Conservation (phyloP, 2,888 invertebrate species). For the Ophion ventricosus region DNA sequence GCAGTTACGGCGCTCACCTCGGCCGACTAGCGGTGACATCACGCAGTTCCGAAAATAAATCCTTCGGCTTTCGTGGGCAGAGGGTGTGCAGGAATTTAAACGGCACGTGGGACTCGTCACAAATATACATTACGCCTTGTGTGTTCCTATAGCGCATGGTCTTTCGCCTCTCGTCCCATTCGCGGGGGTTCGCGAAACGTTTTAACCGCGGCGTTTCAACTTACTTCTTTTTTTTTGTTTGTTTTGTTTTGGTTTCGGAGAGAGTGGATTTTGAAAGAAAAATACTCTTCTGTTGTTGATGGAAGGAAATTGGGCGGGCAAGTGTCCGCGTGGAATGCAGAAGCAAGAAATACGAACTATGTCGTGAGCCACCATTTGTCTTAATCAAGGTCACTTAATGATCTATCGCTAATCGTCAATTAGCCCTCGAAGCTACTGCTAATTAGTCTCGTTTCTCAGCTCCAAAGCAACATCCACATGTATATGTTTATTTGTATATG, state of each 20-base stretch:
- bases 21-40: conserved; percentile 75
- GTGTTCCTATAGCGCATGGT: conserved; percentile 10
- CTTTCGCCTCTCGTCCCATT: conserved; percentile 36
- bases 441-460: conserved; percentile 55
- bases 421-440: conserved; percentile 48
- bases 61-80: conserved; percentile 77
- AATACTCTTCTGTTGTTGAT: neutral
- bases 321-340: neutral
- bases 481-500: conserved; percentile 4
- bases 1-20: conserved; percentile 55
- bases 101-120: conserved; percentile 78
- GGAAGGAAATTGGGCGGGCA: neutral
- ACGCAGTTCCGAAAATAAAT: conserved; percentile 80
- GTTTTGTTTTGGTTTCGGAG: too few relatives aligned
- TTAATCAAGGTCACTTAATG: conserved; percentile 56
- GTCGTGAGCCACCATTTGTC: neutral
- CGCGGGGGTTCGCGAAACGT: conserved; percentile 34
- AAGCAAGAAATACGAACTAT: neutral
- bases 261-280: neutral
- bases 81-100: conserved; percentile 73
- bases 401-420: conserved; percentile 59
- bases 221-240: neutral
- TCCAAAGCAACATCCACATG: conserved; percentile 2
- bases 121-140: conserved; percentile 61
- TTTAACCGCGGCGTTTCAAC: conserved; percentile 19